Percentiles rank a stretch among this genome's conserved stretches.
Evolutionary conservation across 2,797 vertebrate genomes (phyloP).

Genomic region (Schizopygopsis pylzovi): DNA sequence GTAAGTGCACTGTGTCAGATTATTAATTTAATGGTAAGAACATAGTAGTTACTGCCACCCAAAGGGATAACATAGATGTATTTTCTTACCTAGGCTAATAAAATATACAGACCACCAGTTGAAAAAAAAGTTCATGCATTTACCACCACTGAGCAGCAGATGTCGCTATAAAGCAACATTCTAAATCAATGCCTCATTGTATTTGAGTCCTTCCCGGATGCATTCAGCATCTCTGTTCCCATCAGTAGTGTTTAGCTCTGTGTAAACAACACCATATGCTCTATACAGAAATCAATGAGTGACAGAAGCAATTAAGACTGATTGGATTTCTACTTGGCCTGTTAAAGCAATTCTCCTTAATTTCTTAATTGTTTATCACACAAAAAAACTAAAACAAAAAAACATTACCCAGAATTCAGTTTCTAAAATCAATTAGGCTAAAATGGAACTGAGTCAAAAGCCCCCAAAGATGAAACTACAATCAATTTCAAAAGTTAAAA

Average conservation of each 20-base stretch:
- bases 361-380: not conserved
- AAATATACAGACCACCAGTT: not conserved
- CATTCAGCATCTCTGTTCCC: not conserved
- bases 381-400: too few relatives aligned
- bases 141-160: constrained; percentile 50
- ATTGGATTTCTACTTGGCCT: constrained; percentile 20
- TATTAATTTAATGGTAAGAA: too few relatives aligned
- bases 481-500: not conserved
- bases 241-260: constrained; percentile 35
- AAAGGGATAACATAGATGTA: not conserved
- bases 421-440: not conserved
- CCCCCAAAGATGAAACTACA: not conserved
- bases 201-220: not conserved
- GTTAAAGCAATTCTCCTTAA: not conserved
- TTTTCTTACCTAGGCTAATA: not conserved
- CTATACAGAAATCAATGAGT: constrained; percentile 1
- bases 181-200: not conserved
- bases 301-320: constrained; percentile 7
- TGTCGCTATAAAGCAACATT: constrained; percentile 49
- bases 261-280: constrained; percentile 28
- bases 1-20: too few relatives aligned
- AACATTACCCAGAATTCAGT: not conserved
- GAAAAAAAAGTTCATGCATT: not conserved
- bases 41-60: too few relatives aligned
- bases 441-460: not conserved